phyloP scores from a whole-genome alignment of 2,113 vertebrate genomes.

The Oryzias javanicus region DNA sequence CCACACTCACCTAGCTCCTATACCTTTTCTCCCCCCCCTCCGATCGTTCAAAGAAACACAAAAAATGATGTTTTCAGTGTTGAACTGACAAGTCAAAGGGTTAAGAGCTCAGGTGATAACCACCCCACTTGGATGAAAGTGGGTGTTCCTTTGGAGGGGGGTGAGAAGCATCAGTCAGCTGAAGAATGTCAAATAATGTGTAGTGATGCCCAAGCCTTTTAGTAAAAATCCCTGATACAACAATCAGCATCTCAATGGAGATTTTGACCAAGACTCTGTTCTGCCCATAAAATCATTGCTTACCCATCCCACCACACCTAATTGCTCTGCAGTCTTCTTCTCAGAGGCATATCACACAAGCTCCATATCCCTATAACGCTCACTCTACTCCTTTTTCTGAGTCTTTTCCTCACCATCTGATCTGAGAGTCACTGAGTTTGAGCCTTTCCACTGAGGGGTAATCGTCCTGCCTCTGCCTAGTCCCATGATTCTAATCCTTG shows the following conservation, averaged over 20 bases:
- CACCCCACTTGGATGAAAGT: conserved; percentile 36
- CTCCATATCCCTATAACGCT: conserved; percentile 20
- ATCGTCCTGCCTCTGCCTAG: conserved; percentile 69
- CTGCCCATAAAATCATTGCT: conserved; percentile 49
- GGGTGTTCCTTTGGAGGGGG: conserved; percentile 19
- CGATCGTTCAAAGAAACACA: conserved; percentile 32
- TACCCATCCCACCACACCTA: conserved; percentile 45
- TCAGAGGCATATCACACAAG: conserved; percentile 8
- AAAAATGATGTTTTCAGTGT: conserved; percentile 36
- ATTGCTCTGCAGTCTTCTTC: conserved; percentile 48
- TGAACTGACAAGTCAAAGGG: conserved; percentile 58
- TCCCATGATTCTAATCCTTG: conserved; percentile 76
- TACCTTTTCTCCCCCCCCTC: conserved; percentile 26
- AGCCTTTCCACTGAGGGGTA: conserved; percentile 64
- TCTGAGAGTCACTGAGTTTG: conserved; percentile 70
- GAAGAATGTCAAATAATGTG: conserved; percentile 40
- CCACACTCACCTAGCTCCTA: conserved; percentile 66
- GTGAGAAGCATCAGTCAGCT: conserved; percentile 34
- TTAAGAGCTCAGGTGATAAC: conserved; percentile 54
- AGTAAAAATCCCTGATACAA: conserved; percentile 40
- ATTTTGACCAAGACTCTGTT: conserved; percentile 51
- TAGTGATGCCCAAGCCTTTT: conserved; percentile 21
- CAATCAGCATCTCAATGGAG: conserved; percentile 39
- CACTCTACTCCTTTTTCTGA: conserved; percentile 24
- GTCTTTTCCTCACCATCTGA: conserved; percentile 50